A percentile compares a stretch with the other conserved stretches of the same genome.
phyloP scores from a whole-genome alignment of 2,888 invertebrate genomes.

The Abscondita cerata region DNA sequence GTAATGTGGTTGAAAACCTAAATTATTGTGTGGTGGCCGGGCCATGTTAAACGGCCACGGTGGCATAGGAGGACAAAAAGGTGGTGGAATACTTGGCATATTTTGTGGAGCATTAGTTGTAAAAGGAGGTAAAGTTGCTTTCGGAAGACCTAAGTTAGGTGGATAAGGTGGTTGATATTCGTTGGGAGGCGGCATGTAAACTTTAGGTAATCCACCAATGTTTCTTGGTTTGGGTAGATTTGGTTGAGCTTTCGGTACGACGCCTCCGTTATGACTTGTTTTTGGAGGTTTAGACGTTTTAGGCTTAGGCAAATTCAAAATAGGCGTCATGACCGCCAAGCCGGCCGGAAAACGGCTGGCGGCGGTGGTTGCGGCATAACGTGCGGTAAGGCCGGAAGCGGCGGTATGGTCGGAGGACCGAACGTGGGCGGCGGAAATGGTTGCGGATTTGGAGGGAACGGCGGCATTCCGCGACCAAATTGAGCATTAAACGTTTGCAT shows the following conservation, averaged over 20 bases:
- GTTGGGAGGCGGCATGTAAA: constrained; percentile 11
- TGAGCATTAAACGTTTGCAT: constrained; percentile 12
- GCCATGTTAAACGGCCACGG: constrained; percentile 22
- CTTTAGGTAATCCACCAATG: constrained; percentile 10
- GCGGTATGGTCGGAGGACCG: constrained; percentile 27
- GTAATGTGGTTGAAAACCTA: constrained; percentile 12
- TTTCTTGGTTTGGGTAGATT: constrained; percentile 13
- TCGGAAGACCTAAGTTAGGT: constrained; percentile 33
- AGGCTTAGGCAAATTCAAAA: constrained; percentile 15
- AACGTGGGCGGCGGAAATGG: constrained; percentile 21
- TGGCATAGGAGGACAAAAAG: constrained; percentile 36
- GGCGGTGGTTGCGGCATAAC: constrained; percentile 16
- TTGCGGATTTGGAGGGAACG: constrained; percentile 19
- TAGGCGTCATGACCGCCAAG: constrained; percentile 9
- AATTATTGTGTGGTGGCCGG: constrained; percentile 8
- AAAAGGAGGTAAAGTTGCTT: constrained; percentile 20
- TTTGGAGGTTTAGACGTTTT: constrained; percentile 16
- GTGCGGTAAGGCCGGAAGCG: constrained; percentile 22
- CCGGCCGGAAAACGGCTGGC: background rate
- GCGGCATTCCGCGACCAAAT: constrained; percentile 21
- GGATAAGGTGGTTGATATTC: constrained; percentile 21
- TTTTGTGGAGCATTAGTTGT: constrained; percentile 22
- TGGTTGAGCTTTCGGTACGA: constrained; percentile 25
- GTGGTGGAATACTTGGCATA: constrained; percentile 32
- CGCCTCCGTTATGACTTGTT: constrained; percentile 15